Evolutionary conservation across 2,797 vertebrate genomes (phyloP).

Genomic region (Coendou prehensilis): DNA sequence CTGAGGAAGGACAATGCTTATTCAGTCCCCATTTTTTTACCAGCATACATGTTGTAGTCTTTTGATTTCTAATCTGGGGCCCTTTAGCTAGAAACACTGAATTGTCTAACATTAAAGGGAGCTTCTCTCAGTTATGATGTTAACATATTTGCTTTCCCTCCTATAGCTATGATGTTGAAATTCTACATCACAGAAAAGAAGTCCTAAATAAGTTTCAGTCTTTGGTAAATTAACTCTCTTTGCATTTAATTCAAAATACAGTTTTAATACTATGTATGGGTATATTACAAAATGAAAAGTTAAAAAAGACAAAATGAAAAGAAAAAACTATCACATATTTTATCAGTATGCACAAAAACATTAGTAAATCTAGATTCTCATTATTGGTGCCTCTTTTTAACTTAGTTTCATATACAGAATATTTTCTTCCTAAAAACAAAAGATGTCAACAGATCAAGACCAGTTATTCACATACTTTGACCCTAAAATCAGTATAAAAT

Average conservation of each 20-base stretch:
- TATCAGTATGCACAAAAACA: neutral
- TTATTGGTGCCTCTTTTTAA: constrained; percentile 49
- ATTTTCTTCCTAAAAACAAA: constrained; percentile 16
- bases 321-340: neutral
- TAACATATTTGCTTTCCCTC: constrained; percentile 31
- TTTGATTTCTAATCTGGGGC: constrained; percentile 26
- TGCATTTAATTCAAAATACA: constrained; percentile 56
- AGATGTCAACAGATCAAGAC: neutral
- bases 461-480: neutral
- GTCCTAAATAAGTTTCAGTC: constrained; percentile 38
- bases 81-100: neutral
- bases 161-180: constrained; percentile 20
- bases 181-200: constrained; percentile 19
- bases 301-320: neutral
- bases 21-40: constrained; percentile 3
- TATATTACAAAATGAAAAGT: neutral
- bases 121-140: neutral
- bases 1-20: neutral
- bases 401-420: neutral
- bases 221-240: constrained; percentile 58
- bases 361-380: constrained; percentile 45
- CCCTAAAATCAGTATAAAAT: neutral
- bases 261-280: neutral
- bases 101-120: constrained; percentile 8
- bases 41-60: neutral